Base-by-base conservation (phyloP, 1,140 invertebrate species). In the Apolygus lucorum region DNA sequence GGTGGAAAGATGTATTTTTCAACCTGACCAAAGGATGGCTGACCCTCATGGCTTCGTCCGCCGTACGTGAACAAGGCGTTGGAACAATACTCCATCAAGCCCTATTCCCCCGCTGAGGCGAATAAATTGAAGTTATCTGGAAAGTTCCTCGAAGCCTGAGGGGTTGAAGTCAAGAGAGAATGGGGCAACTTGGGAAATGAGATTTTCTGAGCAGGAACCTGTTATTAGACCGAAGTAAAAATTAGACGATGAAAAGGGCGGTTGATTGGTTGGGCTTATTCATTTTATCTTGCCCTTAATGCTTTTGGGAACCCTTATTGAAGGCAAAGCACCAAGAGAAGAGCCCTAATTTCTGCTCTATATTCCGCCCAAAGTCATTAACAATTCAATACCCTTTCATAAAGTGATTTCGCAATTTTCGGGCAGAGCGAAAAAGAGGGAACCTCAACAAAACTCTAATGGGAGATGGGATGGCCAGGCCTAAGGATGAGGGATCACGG, bases 361-460 rank as follows among this genome's bases (percentile, higher is more conserved):
- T 62, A 62, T 62, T 62, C 54, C 24, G 54, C 54, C 54, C 54
- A 4, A 22, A 62, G 54, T 62, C 54, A 62, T 62, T 62, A 62
- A 62, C 54, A n/a, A n/a, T 62, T 62, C 54, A 62, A 62, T 62
- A 62, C 54, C 54, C 54, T 62, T 62, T 62, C 54, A 62, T 62
- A 62, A 62, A 62, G 54, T 62, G 54, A 62, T 62, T 62, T 62
- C 54, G 54, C 54, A 62, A 62, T 62, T 62, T 62, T 62, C 22
- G 54, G 54, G 24, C 8, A 62, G 54, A 62, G 54, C 24, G 22
- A 62, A n/a, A 25, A 62, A 22, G 54, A 62, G 22, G 24, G 54
- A 22, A 22, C 14, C 54, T 62, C 54, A 62, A 62, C 54, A 22
- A 62, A 62, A 62, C 14, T 62, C 8, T 11, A 62, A 62, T 62